Base-by-base conservation (phyloP, 2,797 vertebrate species). In the Orestias chungarensis region DNA sequence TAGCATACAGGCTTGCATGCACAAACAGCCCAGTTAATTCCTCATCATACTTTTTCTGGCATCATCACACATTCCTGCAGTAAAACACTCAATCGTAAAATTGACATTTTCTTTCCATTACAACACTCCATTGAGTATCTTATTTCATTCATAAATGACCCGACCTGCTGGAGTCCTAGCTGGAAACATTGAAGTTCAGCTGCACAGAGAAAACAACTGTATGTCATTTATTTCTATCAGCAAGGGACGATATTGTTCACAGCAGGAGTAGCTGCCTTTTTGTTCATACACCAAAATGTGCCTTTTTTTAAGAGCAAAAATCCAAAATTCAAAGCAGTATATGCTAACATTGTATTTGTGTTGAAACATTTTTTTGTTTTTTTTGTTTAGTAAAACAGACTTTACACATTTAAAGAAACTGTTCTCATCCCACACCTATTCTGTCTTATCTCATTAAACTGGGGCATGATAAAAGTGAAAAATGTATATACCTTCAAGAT, bases 31-130 rank as follows among this genome's bases (percentile, higher is more conserved):
- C 61, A 50, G 62, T 69, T 66, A 54, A 55, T 62, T 72, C 35
- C 73, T 81, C 74, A 81, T 86, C 74, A 47, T 54, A 62, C 54
- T 35, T 69, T 62, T 79, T 74, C 35, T 66, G 68, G 76, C 66
- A 78, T 86, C 86, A 87, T 90, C 85, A 86, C 84, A 80, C 78
- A 64, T 89, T 87, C 57, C 71, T 46, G 69, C 42, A 29, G 78
- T 64, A 87, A 87, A 76, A 88, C 82, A 82, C 66, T 82, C 75
- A 54, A 75, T 89, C 64, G 74, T 84, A 87, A 91, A 90, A 91
- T 78, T 81, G 82, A 72, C 82, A 89, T 91, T 91, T 91, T 87
- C 71, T 78, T 83, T 89, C 84, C 84, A 91, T 92, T 92, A 91
- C 86, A 90, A 88, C 80, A 89, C 88, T 89, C 87, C 76, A 86